Evolutionary conservation across 2,113 vertebrate genomes (phyloP), one percentile per base, ranked within the genome.

Genomic region (Poecilia latipinna): DNA sequence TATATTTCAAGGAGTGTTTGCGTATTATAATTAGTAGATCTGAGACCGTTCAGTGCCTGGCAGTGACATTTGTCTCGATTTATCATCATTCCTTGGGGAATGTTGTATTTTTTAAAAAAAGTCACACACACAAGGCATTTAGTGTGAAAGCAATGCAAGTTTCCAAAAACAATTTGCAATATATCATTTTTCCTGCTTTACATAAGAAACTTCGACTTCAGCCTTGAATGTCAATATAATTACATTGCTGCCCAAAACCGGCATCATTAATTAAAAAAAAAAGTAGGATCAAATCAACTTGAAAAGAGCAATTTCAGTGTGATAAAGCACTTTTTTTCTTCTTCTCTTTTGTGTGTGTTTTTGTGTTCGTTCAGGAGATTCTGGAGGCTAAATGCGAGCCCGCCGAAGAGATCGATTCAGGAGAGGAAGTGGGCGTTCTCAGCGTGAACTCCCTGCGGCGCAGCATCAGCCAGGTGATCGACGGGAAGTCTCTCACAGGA

Each of bases 391-490:
- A 96, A 91, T 94, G 96, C 15, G 92, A 95, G n/a, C 86, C 72
- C 0, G 83, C 82, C 0, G 92, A 94, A 0, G 91, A 94, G 19
- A 86, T 15, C 2, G 90, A 90, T 8, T 91, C 93, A 0, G 68
- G 74, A 0, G 95, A 92, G 11, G 93, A 91, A 12, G 84, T 61
- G 13, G 92, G 93, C 15, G 82, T 79, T 73, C 83, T 67, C n/a
- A 92, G 94, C 0, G 63, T 92, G 3, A 93, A 88, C 66, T 94
- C 95, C 7, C 93, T 99, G n/a, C 95, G 94, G 8, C 96, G 95
- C 70, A 99, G 98, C 2, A 93, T 96, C 89, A 99, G 98, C 82
- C 97, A 98, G 82, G 88, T 98, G 82, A 93, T 97, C 17, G 96
- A 97, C 77, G 96, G 94, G 78, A 97, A 97, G 80, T 92, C 93